Base-by-base conservation (phyloP, 1,140 invertebrate genomes). In the Aporrectodea caliginosa region DNA sequence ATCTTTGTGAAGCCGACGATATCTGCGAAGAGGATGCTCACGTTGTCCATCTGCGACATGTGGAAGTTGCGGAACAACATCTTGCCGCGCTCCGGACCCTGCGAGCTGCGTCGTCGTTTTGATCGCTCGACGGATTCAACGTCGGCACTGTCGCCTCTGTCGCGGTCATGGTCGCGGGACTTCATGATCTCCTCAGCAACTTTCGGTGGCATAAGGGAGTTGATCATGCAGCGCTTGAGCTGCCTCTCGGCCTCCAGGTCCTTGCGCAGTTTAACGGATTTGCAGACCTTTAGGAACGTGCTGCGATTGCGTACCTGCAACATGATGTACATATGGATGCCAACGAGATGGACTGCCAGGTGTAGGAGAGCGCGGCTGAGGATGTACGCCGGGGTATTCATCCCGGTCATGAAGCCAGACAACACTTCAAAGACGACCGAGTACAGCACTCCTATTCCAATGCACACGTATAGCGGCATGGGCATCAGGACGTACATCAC, bases 1-100 rank as follows among this genome's bases (percentile, higher is more conserved):
- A 98, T 98, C 85, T 93, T 93, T 0, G 97, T 99, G 87, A 99
- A 98, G 2, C 97, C 97, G 29, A 98, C 96, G 85, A 99, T 98
- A 87, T 99, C 97, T 35, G 96, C 96, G 87, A 98, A 99, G 22
- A 98, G 87, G 84, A 99, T 98, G 86, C 94, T 91, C 6, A 92
- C 91, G 83, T 91, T 88, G 30, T 90, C 88, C 94, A 98, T 97
- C 58, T 93, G 92, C 85, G 94, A 93, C 95, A 98, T 98, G 84
- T 96, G 96, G 84, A 97, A 97, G 1, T 95, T 35, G 6, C 87
- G 80, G 80, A 88, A 88, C 30, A 84, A 85, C n/a, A 88, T 31
- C 6, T 27, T 33, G 6, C 78, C 75, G 22, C 30, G 35, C 77
- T 29, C 29, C 35, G 33, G 68, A 6, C 43, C 43, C 6, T 12